phyloP scores from a whole-genome alignment of 2,113 vertebrate genomes.

The Centropus bengalensis region DNA sequence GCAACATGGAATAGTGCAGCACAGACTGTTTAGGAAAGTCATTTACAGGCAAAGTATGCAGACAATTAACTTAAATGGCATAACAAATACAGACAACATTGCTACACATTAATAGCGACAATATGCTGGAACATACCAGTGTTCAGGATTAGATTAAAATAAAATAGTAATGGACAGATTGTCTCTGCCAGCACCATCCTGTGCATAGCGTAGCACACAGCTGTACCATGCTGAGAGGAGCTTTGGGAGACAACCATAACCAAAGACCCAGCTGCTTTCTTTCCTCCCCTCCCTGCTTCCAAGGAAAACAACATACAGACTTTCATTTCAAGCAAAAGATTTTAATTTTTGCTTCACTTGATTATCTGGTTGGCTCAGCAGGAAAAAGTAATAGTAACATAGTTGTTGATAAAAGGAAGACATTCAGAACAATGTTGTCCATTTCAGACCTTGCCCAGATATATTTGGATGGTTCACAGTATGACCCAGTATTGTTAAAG shows the following conservation, averaged over 20 bases:
- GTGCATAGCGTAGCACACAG: neutral
- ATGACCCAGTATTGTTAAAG: neutral
- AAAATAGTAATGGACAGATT: constrained; percentile 43
- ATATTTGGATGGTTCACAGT: neutral
- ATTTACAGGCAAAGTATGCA: constrained; percentile 25
- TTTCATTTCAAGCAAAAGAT: neutral
- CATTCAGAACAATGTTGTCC: neutral
- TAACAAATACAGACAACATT: constrained; percentile 31
- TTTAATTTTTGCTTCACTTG: neutral
- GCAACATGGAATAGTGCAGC: neutral
- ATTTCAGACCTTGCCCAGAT: neutral
- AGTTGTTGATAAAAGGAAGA: neutral
- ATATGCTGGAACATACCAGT: neutral
- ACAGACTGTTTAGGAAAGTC: neutral
- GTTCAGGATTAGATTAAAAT: constrained; percentile 38
- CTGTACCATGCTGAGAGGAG: neutral
- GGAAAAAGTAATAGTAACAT: neutral
- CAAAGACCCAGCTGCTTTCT: neutral
- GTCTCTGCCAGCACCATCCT: constrained; percentile 11
- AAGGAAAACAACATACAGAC: neutral
- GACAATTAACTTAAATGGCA: constrained; percentile 36
- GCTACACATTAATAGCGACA: constrained; percentile 29
- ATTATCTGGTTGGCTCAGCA: neutral
- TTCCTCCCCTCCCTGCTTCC: neutral
- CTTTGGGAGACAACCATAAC: neutral